A percentile compares a stretch with the other conserved stretches of the same genome.
Conservation (phyloP, 2,888 invertebrate species). For the Philereme vetulata region DNA sequence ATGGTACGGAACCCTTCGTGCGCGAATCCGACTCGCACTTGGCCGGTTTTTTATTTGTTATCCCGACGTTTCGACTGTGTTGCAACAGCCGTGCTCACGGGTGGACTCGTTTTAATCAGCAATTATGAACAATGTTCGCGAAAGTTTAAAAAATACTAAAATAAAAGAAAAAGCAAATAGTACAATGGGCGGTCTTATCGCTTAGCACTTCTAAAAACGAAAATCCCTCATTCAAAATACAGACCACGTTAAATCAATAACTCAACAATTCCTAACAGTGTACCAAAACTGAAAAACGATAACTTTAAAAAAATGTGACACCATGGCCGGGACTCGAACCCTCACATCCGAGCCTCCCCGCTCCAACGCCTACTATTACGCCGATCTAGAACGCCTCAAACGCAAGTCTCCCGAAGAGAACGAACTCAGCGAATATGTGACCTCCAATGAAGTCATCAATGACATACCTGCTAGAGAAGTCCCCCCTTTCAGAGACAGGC, state of each 20-base stretch:
- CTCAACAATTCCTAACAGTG: constrained; percentile 4
- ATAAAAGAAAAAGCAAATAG: too few species aligned
- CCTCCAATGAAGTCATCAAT: constrained; percentile 64
- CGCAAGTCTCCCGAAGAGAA: constrained; percentile 59
- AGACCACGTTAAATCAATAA: constrained; percentile 11
- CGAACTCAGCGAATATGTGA: constrained; percentile 76
- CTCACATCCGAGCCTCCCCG: constrained; percentile 82
- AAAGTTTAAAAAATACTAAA: too few species aligned
- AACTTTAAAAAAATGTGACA: constrained; percentile 31
- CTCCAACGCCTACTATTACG: constrained; percentile 84
- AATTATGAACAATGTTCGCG: too few species aligned
- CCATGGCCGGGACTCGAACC: constrained; percentile 63
- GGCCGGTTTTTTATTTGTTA: too few species aligned
- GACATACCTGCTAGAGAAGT: constrained; percentile 66
- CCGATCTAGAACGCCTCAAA: constrained; percentile 82
- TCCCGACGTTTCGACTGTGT: too few species aligned
- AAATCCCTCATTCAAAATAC: constrained; percentile 13
- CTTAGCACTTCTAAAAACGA: too few species aligned
- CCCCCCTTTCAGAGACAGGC: constrained; percentile 65
- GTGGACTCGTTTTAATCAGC: too few species aligned
- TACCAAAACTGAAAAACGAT: constrained; percentile 1
- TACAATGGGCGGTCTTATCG: too few species aligned
- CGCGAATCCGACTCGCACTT: too few species aligned
- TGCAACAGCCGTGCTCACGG: too few species aligned
- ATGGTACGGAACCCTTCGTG: too few species aligned